A percentile compares a stretch with the other conserved stretches of the same genome.
These are phyloP conservation scores for Epinotia nisella DNA, from an alignment of 2,888 invertebrate genomes.

Conservation along the genomic window DNA sequence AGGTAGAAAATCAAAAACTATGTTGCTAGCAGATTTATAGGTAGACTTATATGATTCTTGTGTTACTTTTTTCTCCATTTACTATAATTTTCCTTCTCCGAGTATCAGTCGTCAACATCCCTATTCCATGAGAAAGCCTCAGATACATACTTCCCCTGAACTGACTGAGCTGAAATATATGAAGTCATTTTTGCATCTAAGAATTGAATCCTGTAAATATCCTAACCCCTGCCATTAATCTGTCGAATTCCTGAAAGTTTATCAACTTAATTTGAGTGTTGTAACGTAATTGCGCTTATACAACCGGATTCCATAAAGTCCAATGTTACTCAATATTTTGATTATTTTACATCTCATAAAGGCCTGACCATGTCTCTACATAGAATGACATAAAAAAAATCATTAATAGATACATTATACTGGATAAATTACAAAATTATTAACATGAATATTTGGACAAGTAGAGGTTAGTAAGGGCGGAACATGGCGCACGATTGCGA, in stretches of 20 bases:
- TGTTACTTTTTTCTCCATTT: too few species aligned
- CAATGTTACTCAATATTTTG: slow-evolving; percentile 5
- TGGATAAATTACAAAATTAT: slow-evolving; percentile 17
- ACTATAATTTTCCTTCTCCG: too few species aligned
- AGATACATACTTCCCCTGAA: too few species aligned
- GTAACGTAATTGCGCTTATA: background rate
- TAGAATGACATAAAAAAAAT: slow-evolving; percentile 28
- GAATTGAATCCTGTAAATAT: background rate
- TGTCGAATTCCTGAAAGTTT: background rate
- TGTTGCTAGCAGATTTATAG: too few species aligned
- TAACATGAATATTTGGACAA: slow-evolving; percentile 6
- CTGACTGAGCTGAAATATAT: too few species aligned
- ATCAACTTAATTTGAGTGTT: slow-evolving; percentile 3
- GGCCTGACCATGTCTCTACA: slow-evolving; percentile 17
- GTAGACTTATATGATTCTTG: too few species aligned
- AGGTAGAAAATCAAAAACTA: too few species aligned
- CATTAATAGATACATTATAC: slow-evolving; percentile 1
- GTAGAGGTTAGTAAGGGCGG: background rate
- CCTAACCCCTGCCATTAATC: slow-evolving; percentile 17
- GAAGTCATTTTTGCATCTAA: background rate
- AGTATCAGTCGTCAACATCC: too few species aligned
- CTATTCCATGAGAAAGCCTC: too few species aligned
- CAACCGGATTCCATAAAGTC: background rate
- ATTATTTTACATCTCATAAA: slow-evolving; percentile 32
- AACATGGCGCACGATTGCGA: background rate